Conservation (phyloP, 2,113 vertebrate species). For the Benitochromis conjunctus region DNA sequence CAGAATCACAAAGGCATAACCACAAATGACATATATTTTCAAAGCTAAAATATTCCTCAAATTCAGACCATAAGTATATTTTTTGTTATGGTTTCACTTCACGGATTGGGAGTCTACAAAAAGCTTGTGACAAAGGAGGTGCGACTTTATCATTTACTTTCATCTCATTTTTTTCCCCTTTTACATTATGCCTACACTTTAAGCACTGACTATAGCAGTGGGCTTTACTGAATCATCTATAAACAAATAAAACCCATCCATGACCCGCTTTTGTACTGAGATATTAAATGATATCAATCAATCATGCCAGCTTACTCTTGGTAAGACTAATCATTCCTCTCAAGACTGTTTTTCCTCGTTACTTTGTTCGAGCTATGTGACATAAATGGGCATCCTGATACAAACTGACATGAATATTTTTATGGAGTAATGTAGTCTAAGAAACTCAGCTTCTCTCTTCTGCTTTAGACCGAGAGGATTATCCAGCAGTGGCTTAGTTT, state of each 20-base stretch:
- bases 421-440: neutral
- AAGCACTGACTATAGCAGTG: neutral
- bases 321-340: neutral
- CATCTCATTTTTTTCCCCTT: neutral
- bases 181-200: neutral
- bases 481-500: neutral
- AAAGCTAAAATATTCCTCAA: neutral
- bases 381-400: neutral
- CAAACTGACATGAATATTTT: neutral
- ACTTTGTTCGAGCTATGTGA: neutral
- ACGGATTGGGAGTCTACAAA: constrained; percentile 75
- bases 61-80: neutral
- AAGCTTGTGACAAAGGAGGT: constrained; percentile 67
- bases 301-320: neutral
- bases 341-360: neutral
- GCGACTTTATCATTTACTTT: neutral
- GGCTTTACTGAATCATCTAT: neutral
- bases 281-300: neutral
- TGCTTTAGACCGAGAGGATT: neutral
- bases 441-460: neutral
- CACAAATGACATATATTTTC: neutral
- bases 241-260: neutral
- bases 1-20: neutral
- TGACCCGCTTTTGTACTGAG: neutral
- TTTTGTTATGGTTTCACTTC: constrained; percentile 24